Conservation (phyloP, 2,797 vertebrate genomes). For the Darevskia nairensis region DNA sequence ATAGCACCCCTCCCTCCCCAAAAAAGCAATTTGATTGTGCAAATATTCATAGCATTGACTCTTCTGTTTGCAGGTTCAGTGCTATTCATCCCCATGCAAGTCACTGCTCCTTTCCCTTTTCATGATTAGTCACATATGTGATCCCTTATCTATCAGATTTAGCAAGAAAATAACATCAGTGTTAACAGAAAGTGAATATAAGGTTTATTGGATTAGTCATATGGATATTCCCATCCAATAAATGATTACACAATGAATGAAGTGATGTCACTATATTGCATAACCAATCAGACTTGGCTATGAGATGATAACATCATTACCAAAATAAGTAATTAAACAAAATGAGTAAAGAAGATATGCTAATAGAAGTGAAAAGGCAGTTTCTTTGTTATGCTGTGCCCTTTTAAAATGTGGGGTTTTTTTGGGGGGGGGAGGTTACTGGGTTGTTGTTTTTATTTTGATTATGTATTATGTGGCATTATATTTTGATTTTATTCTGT, state of each 20-base stretch:
- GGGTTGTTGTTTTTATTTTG: too few species aligned
- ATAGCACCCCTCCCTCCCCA: not conserved
- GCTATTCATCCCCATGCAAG: not conserved
- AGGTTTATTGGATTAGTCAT: not conserved
- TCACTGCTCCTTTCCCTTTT: not conserved
- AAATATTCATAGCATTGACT: not conserved
- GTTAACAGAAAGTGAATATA: not conserved
- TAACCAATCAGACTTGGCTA: not conserved
- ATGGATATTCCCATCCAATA: not conserved
- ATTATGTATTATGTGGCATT: too few species aligned
- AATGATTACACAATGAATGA: too few species aligned
- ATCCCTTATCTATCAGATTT: not conserved
- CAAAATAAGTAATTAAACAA: not conserved
- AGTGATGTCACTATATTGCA: not conserved
- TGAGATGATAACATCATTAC: not conserved
- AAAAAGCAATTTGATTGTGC: not conserved
- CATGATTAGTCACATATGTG: not conserved
- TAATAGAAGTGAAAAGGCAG: not conserved
- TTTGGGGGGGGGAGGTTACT: too few species aligned
- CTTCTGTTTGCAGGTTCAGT: not conserved
- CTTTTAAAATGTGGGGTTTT: too few species aligned
- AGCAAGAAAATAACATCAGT: not conserved
- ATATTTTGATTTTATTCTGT: too few species aligned
- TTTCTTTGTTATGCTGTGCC: not conserved
- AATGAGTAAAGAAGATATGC: not conserved